phyloP scores from a whole-genome alignment of 2,113 vertebrate genomes.

The Vidua chalybeata region DNA sequence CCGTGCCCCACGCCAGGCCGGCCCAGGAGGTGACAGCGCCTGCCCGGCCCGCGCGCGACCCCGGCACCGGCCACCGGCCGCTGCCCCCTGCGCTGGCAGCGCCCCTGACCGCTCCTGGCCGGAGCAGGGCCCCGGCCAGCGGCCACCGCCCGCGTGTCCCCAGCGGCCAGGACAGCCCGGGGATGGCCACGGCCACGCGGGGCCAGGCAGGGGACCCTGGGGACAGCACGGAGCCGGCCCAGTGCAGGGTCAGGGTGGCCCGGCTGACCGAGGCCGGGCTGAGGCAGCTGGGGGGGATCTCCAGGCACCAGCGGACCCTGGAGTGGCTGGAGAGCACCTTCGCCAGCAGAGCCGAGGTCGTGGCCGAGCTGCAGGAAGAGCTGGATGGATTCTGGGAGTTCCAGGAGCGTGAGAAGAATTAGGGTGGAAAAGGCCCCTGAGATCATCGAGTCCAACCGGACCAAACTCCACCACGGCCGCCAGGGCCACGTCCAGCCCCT shows the following conservation, averaged over 20 bases:
- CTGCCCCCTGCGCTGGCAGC: neutral
- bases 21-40: neutral
- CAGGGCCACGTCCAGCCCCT: no score
- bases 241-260: fast-evolving
- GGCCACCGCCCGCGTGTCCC: fast-evolving
- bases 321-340: neutral
- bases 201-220: fast-evolving
- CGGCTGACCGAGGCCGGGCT: neutral
- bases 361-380: neutral
- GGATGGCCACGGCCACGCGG: fast-evolving
- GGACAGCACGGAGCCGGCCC: fast-evolving
- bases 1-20: fast-evolving
- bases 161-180: fast-evolving
- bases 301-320: neutral
- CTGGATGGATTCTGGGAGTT: fast-evolving
- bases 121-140: fast-evolving
- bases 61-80: fast-evolving
- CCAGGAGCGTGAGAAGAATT: fast-evolving
- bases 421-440: neutral
- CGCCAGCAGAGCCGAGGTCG: fast-evolving
- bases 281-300: neutral
- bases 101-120: fast-evolving
- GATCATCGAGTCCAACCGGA: fast-evolving
- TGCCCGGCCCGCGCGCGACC: fast-evolving
- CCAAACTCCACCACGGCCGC: fast-evolving